Evolutionary conservation across 1,140 invertebrate genomes (phyloP).

Genomic region (Sarcophaga bullata): DNA sequence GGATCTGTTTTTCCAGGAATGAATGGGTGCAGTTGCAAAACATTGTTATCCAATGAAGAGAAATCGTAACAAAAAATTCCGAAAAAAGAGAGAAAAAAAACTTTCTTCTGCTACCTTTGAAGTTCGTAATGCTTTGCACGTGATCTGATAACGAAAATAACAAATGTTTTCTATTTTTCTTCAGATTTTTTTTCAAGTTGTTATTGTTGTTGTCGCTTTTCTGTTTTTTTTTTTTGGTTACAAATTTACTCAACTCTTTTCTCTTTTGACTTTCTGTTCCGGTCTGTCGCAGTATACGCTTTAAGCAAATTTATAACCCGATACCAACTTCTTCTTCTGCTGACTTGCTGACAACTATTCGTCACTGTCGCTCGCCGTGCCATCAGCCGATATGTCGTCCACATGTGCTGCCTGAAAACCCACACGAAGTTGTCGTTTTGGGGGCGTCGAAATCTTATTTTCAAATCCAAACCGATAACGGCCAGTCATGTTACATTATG

Average conservation of each 20-base stretch:
- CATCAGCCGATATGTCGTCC: too few species aligned
- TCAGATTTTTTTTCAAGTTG: constrained; percentile 6
- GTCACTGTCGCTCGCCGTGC: not conserved
- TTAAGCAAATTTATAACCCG: constrained; percentile 5
- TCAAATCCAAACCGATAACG: constrained; percentile 27
- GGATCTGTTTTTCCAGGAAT: too few species aligned
- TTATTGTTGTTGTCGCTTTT: not conserved
- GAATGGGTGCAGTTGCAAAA: too few species aligned
- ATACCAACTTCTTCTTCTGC: not conserved
- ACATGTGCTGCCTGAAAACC: not conserved
- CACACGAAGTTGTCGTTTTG: not conserved
- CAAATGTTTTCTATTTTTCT: constrained; percentile 6
- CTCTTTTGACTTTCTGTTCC: not conserved
- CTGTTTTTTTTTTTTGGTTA: too few species aligned
- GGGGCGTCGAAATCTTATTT: not conserved
- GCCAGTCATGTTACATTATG: too few species aligned
- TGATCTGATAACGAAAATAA: constrained; percentile 34
- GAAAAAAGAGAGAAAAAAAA: too few species aligned
- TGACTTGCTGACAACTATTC: not conserved
- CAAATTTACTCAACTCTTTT: too few species aligned
- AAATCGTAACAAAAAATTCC: too few species aligned
- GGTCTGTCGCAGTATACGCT: constrained; percentile 15
- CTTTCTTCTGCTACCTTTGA: not conserved
- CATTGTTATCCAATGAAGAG: not conserved
- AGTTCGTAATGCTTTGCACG: constrained; percentile 26